A percentile compares a stretch with the other conserved stretches of the same genome.
phyloP scores from a whole-genome alignment of 2,888 invertebrate genomes.

The Antitype chi region DNA sequence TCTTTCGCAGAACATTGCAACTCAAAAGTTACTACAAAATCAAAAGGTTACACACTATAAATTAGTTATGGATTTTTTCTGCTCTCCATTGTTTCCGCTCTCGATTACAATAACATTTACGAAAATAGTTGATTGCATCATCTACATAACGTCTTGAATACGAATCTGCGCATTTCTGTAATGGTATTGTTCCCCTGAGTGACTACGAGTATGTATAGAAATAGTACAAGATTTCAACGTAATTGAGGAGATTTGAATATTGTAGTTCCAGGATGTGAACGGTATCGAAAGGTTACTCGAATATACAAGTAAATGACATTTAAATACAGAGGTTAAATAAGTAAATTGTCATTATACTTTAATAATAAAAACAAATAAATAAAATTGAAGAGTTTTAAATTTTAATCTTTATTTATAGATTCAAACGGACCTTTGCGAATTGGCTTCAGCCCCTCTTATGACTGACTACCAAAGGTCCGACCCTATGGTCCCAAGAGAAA shows the following conservation, averaged over 20 bases:
- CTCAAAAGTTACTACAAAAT: neutral
- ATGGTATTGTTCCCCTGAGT: conserved; percentile 49
- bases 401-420: too few species aligned
- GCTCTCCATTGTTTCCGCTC: conserved; percentile 40
- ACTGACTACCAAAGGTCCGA: neutral
- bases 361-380: too few species aligned
- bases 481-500: neutral
- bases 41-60: conserved; percentile 1
- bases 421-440: neutral
- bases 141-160: conserved; percentile 55
- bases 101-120: conserved; percentile 43
- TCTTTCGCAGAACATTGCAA: neutral
- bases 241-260: neutral
- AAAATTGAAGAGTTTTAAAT: too few species aligned
- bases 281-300: conserved; percentile 56
- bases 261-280: conserved; percentile 61
- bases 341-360: neutral
- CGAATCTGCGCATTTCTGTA: conserved; percentile 55
- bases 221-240: conserved; percentile 10
- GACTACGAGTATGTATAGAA: conserved; percentile 9
- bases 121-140: conserved; percentile 59
- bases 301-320: conserved; percentile 52
- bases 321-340: conserved; percentile 40
- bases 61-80: conserved; percentile 33
- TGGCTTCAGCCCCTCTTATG: neutral